Evolutionary conservation across 2,113 vertebrate species (phyloP).

Genomic region (Pseudorasbora parva): DNA sequence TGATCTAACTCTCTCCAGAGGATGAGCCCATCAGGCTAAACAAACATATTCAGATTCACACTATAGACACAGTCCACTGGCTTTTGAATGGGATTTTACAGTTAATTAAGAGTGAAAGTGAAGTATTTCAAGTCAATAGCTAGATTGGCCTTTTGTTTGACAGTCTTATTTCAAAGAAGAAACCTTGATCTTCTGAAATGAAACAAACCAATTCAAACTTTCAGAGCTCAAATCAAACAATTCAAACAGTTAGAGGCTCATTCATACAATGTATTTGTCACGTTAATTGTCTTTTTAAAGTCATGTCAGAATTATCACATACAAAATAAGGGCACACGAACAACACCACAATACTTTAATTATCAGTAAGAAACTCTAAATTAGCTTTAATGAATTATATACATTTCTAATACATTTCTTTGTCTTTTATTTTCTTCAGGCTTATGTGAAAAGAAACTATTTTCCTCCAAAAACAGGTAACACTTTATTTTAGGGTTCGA

Average conservation of each 20-base stretch:
- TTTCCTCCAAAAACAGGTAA: not conserved
- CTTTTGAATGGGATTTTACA: not conserved
- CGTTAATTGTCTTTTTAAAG: not conserved
- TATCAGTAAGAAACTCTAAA: not conserved
- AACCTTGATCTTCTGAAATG: not conserved
- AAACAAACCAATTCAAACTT: not conserved
- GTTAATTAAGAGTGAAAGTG: not conserved
- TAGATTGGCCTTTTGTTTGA: not conserved
- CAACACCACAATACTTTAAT: not conserved
- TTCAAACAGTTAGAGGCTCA: not conserved
- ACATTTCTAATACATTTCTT: not conserved
- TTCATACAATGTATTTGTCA: not conserved
- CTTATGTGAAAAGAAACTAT: not conserved
- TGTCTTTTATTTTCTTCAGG: not conserved
- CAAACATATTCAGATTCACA: constrained; percentile 90
- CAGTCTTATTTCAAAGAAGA: not conserved
- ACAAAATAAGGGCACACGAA: not conserved
- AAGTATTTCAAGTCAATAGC: not conserved
- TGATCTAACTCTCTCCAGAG: constrained; percentile 79
- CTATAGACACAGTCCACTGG: not conserved
- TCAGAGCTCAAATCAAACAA: not conserved
- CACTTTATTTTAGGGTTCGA: no score
- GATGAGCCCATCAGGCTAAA: constrained; percentile 86
- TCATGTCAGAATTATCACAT: not conserved
- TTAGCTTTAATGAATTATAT: not conserved